Base-by-base conservation (phyloP, 1,140 invertebrate genomes). In the Portunus trituberculatus region DNA sequence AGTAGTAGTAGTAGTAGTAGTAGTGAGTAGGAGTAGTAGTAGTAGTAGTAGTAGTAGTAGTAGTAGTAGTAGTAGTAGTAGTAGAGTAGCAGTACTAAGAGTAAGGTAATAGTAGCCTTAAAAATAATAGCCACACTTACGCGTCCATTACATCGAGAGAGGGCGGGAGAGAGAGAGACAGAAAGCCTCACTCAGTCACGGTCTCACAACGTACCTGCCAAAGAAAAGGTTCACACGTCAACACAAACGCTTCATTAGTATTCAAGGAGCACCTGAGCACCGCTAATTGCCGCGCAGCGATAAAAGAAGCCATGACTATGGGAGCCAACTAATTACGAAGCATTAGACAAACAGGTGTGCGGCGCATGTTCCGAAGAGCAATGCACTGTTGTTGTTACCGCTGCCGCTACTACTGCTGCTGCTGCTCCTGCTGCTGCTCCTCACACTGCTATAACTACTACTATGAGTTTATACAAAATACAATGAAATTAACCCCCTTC, bases 1-100 rank as follows among this genome's bases (percentile, higher is more conserved):
- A 76, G 67, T 76, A 76, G 67, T 76, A 76, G 67, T 76, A 76
- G 67, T 76, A 76, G 20, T n/a, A 76, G 67, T 76, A 76, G 67
- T 76, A 76, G 20, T 76, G n/a, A 76, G 67, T 76, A 76, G 20
- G 1, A 76, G 67, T 76, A 76, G 67, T n/a, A 59, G 67, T 76
- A 76, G 67, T 76, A 76, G 67, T 76, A 76, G 67, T 16, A 76
- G 67, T 76, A 76, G 20, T 76, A 76, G 67, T 76, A 76, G 25
- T 76, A 76, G 67, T 76, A 16, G 20, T 16, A 76, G 67, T 76
- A 76, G 67, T 76, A 76, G 7, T 76, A 76, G n/a, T 8, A 25
- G 67, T 76, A n/a, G 52, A n/a, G 52, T 10, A 20, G 52, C 16
- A 59, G 67, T 59, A 59, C 3, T 59, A 39, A 39, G 39, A 39